phyloP scores from a whole-genome alignment of 2,113 vertebrate species.

The Sander vitreus region DNA sequence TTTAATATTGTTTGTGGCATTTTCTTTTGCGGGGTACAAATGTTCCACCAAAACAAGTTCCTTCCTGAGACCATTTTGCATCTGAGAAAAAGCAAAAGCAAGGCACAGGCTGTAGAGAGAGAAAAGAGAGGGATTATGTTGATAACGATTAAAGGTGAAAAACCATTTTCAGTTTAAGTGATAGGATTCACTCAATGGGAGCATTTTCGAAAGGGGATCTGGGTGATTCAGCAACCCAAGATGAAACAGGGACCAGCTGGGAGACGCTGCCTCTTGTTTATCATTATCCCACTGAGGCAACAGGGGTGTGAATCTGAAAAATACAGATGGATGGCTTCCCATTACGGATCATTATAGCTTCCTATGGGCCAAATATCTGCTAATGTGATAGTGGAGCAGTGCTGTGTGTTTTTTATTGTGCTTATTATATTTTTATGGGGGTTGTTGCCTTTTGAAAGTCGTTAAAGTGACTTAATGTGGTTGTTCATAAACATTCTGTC shows the following conservation, averaged over 20 bases:
- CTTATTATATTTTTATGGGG: constrained; percentile 11
- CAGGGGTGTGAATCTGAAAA: constrained; percentile 51
- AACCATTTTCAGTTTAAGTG: background rate
- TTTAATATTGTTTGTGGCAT: too few relatives aligned
- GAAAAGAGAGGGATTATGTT: constrained; percentile 17
- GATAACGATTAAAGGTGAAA: constrained; percentile 32
- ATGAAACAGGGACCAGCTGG: constrained; percentile 43
- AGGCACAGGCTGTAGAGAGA: background rate
- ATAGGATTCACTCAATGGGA: background rate
- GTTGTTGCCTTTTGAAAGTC: constrained; percentile 3
- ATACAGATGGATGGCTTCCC: constrained; percentile 51
- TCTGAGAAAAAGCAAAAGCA: constrained; percentile 3
- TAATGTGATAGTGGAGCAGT: constrained; percentile 22
- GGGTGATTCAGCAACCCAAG: constrained; percentile 30
- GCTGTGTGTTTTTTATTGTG: constrained; percentile 7
- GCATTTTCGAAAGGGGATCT: constrained; percentile 12
- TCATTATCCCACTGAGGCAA: constrained; percentile 37
- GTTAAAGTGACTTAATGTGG: constrained; percentile 28
- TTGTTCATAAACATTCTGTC: constrained; percentile 26
- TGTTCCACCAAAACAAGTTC: too few relatives aligned
- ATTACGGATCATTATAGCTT: constrained; percentile 53
- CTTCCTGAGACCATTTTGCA: too few relatives aligned
- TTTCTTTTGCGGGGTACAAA: too few relatives aligned
- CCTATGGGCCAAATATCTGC: constrained; percentile 26
- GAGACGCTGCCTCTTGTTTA: constrained; percentile 34